These are phyloP conservation scores for Spialia ferax DNA, from an alignment of 2,888 invertebrate species.

Conservation along the genomic window DNA sequence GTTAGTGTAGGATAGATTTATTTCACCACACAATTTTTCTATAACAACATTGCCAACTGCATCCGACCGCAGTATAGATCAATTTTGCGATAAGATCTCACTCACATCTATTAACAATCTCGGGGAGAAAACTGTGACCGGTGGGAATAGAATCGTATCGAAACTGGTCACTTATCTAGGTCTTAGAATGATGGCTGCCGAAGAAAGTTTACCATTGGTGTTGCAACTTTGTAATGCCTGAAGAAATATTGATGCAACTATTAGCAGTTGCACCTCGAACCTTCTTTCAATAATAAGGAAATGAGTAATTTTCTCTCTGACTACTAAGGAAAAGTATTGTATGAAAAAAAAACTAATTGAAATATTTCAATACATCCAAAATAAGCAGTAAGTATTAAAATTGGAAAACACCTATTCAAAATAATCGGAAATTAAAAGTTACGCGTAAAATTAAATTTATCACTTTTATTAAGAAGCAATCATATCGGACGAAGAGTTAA, in stretches of 20 bases:
- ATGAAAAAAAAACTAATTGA: no score
- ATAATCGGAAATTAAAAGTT: no score
- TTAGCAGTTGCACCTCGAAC: background rate
- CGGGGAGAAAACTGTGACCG: constrained; percentile 40
- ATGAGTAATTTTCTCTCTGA: background rate
- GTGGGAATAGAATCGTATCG: constrained; percentile 34
- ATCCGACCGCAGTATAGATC: constrained; percentile 32
- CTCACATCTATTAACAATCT: constrained; percentile 41
- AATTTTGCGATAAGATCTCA: constrained; percentile 36
- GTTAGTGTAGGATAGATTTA: constrained; percentile 10
- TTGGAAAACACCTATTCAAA: no score
- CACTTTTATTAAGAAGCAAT: no score
- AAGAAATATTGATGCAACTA: background rate
- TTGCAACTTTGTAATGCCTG: background rate
- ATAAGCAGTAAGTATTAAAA: no score
- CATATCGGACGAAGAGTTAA: no score
- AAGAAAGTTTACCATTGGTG: constrained; percentile 25
- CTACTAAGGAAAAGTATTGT: no score
- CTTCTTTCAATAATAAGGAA: background rate
- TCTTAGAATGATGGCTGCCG: constrained; percentile 25
- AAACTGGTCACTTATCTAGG: constrained; percentile 40
- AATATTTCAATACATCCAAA: no score
- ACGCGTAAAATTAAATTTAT: no score
- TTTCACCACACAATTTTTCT: constrained; percentile 27
- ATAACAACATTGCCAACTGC: constrained; percentile 12